Conservation (phyloP, 2,113 vertebrate species). For the Asarcornis scutulata region DNA sequence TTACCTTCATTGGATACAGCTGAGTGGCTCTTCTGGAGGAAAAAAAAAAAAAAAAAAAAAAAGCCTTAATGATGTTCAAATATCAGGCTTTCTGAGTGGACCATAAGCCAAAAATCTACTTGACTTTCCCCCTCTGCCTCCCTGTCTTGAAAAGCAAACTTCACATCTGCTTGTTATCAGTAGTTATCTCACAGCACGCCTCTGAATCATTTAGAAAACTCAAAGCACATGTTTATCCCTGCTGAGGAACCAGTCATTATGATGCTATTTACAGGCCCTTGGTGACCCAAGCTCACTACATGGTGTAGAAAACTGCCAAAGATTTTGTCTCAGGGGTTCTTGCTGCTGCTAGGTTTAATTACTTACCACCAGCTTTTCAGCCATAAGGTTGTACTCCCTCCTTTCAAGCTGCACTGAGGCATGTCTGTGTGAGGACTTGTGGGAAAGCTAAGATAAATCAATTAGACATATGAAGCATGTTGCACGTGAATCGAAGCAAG, state of each 20-base stretch:
- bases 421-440: slow-evolving; percentile 5
- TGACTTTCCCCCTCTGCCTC: slow-evolving; percentile 1
- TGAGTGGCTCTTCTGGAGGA: neutral
- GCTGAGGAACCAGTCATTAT: slow-evolving; percentile 76
- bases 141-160: slow-evolving; percentile 70
- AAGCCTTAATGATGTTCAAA: neutral
- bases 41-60: neutral
- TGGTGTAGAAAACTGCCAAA: slow-evolving; percentile 51
- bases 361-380: slow-evolving; percentile 40
- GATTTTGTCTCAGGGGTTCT: slow-evolving; percentile 48
- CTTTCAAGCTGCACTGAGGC: slow-evolving; percentile 8
- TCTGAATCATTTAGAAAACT: slow-evolving; percentile 82
- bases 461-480: slow-evolving; percentile 38
- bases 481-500: slow-evolving; percentile 17
- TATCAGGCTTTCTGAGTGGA: slow-evolving; percentile 4
- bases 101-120: slow-evolving; percentile 52
- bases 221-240: slow-evolving; percentile 84
- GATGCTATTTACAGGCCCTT: slow-evolving; percentile 77
- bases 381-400: slow-evolving; percentile 1
- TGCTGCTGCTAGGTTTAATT: slow-evolving; percentile 50
- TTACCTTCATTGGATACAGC: neutral
- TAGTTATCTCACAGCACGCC: slow-evolving; percentile 78
- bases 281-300: slow-evolving; percentile 59
- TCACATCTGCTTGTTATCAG: slow-evolving; percentile 85
- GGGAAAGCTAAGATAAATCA: slow-evolving; percentile 59